These are phyloP conservation scores for Ovibos moschatus DNA, from an alignment of 2,113 vertebrate species.

Conservation along the genomic window DNA sequence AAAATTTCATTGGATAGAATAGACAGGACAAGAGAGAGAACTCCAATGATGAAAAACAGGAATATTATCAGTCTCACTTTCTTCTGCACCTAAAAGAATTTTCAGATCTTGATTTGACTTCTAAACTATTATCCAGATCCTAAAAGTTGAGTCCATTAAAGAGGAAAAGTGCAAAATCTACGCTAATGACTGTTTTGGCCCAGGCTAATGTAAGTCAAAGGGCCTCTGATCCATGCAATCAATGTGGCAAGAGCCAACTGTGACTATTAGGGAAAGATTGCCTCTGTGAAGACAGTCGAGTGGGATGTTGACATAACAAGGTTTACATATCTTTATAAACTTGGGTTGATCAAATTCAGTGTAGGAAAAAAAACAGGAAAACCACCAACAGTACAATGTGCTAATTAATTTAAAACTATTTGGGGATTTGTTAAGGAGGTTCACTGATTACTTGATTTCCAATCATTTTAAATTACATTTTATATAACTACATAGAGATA, in stretches of 20 bases:
- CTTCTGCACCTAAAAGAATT: not conserved
- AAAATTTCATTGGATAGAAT: not conserved
- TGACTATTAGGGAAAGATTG: conserved; percentile 23
- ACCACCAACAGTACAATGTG: not conserved
- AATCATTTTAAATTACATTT: not conserved
- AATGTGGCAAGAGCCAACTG: not conserved
- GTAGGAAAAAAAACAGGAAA: not conserved
- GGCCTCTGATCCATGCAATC: conserved; percentile 23
- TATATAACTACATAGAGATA: not conserved
- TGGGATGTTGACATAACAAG: not conserved
- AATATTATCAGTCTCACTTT: not conserved
- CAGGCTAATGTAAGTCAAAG: conserved; percentile 3
- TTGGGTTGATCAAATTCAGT: not conserved
- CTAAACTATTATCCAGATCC: not conserved
- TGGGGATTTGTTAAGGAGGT: not conserved
- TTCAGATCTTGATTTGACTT: conserved; percentile 17
- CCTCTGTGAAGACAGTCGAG: not conserved
- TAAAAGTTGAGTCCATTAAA: conserved; percentile 48
- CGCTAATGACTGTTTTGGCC: conserved; percentile 41
- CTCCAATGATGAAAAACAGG: not conserved
- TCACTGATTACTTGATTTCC: not conserved
- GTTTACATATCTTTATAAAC: not conserved
- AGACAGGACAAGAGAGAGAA: not conserved
- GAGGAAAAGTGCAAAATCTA: conserved; percentile 40
- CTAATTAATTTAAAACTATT: not conserved